Base-by-base conservation (phyloP, 2,888 invertebrate species). In the Drosophila meridiana region DNA sequence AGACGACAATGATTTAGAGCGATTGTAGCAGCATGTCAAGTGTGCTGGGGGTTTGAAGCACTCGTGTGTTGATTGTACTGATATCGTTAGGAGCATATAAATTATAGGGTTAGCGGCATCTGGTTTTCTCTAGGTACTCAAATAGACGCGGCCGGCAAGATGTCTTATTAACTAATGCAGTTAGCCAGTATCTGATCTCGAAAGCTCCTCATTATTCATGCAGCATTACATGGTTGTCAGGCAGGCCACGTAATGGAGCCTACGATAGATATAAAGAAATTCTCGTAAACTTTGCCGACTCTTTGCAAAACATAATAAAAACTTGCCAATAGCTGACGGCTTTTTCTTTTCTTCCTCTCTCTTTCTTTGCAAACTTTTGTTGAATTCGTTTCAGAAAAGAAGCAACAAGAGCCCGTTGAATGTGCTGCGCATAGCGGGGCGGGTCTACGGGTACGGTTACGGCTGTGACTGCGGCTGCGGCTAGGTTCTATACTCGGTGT, bases 1-100 rank as follows among this genome's bases (percentile, higher is more conserved):
- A 85, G 81, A 82, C 85, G 85, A 87, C 88, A 82, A 85, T 88
- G 86, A 88, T 85, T 86, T 88, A 87, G 81, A 69, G 80, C 66
- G 53, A 57, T 72, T 82, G 71, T 52, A 52, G 34, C 75, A 73
- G 55, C 50, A 50, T 45, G 60, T 47, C 68, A 78, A 69, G 70
- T 77, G 57, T 43, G 42, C 68, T 60, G 64, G 60, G 28, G 60
- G 59, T 55, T 69, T 66, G 50, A 36, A 57, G 58, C n/a, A 57
- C 55, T 65, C 52, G 38, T 53, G 52, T 77, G 68, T 43, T 73
- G 73, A 77, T 77, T 63, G 52, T 60, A 58, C 72, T 72, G 75
- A 78, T 78, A 78, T 66, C 63, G 65, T 55, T 58, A 36, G 47
- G 47, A 64, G 71, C 78, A 78, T 78, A 78, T 78, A 78, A 64